Evolutionary conservation across 2,113 vertebrate genomes (phyloP), one percentile per base, ranked within the genome.

Genomic region (Coturnix japonica): DNA sequence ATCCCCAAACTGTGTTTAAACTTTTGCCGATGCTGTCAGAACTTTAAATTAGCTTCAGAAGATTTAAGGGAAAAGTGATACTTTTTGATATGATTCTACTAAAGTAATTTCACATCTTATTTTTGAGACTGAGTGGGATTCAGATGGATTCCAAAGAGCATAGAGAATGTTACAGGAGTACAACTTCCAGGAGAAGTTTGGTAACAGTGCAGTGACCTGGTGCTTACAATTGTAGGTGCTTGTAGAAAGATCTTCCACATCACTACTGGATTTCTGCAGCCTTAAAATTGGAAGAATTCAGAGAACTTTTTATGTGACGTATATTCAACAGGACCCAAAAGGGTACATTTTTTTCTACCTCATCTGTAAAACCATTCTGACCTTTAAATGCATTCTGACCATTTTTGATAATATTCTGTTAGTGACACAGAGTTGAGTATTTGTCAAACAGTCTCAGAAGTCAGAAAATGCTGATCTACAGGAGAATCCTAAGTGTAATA

Each of bases 11-110:
- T 73, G 18, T 35, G 43, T 81, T 95, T 74, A 70, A 90, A 13
- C 28, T 90, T 64, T 25, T 91, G 65, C 56, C 65, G 17, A 15
- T 91, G 56, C 37, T 88, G 73, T 66, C 37, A 71, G 39, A 82
- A 63, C 56, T 85, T 85, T 13, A 59, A 85, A 95, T 64, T 78
- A 76, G 21, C 64, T 67, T 89, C 37, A 47, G 70, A 93, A 87
- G 59, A 74, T 77, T 73, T 41, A 80, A 90, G 21, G 80, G 64
- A 80, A 66, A 91, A 85, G 41, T 85, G 72, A 33, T 3, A 33
- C 43, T 69, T 9, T 25, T 39, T 33, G 17, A 88, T 39, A 83
- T 31, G 46, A 72, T 79, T 44, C 59, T 87, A 22, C 74, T 78
- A 44, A 81, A 94, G 57, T 84, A 84, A 90, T 30, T 91, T 90